Percentiles rank a stretch among this genome's conserved stretches.
phyloP scores from a whole-genome alignment of 2,888 invertebrate species.

The Zootermopsis nevadensis region DNA sequence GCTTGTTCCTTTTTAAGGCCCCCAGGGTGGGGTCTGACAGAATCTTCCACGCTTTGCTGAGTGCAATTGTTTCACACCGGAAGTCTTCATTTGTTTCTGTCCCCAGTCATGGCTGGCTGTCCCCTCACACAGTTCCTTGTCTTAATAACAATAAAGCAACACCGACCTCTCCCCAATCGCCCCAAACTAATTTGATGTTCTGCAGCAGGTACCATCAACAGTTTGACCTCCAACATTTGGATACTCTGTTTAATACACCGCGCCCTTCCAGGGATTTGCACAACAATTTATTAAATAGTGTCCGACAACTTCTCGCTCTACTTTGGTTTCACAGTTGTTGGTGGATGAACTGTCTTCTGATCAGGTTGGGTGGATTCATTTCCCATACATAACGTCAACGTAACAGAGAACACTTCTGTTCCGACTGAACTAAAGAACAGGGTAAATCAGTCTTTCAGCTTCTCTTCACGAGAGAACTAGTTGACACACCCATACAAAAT shows the following conservation, averaged over 20 bases:
- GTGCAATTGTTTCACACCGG: constrained; percentile 41
- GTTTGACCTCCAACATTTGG: neutral
- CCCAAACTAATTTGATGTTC: neutral
- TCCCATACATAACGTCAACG: too few species aligned
- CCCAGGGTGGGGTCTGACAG: constrained; percentile 35
- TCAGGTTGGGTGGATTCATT: too few species aligned
- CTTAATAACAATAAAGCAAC: constrained; percentile 23
- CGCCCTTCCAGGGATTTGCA: neutral
- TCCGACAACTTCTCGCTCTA: neutral
- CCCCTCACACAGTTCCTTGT: constrained; percentile 8
- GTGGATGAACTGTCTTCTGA: too few species aligned
- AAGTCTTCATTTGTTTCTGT: constrained; percentile 42
- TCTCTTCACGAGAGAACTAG: too few species aligned
- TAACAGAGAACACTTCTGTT: too few species aligned
- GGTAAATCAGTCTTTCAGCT: too few species aligned
- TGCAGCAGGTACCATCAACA: neutral
- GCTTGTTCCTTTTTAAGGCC: neutral
- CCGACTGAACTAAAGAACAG: too few species aligned
- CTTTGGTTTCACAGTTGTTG: neutral
- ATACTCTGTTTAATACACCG: neutral
- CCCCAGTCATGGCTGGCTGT: neutral
- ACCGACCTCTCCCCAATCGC: neutral
- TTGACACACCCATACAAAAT: too few species aligned
- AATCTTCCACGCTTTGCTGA: constrained; percentile 42
- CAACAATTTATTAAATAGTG: neutral